phyloP scores from a whole-genome alignment of 2,888 invertebrate genomes.

The Polyommatus icarus region DNA sequence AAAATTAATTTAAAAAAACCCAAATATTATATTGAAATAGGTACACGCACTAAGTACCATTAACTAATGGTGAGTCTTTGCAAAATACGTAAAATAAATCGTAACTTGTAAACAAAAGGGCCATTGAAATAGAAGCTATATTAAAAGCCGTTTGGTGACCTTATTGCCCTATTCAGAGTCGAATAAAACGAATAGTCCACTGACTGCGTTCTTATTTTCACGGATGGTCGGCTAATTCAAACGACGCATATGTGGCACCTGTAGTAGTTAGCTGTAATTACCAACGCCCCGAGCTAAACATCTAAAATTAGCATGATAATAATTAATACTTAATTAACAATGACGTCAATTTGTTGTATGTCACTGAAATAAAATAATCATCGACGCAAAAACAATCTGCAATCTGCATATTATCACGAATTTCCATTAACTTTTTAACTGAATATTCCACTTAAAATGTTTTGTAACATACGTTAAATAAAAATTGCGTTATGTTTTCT shows the following conservation, averaged over 20 bases:
- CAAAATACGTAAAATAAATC: not conserved
- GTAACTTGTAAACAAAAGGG: not conserved
- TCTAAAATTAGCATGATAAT: constrained; percentile 6
- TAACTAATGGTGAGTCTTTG: too few relatives aligned
- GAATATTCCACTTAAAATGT: not conserved
- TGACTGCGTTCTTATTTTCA: constrained; percentile 38
- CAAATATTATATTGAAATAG: too few relatives aligned
- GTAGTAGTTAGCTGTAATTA: not conserved
- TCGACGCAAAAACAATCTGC: not conserved
- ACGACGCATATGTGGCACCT: constrained; percentile 13
- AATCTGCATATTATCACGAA: not conserved
- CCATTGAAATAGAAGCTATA: constrained; percentile 44
- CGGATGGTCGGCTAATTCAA: constrained; percentile 36
- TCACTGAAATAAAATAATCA: not conserved
- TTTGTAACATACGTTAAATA: not conserved
- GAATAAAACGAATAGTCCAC: constrained; percentile 36
- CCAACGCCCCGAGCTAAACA: not conserved
- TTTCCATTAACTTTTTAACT: not conserved
- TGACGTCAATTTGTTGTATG: not conserved
- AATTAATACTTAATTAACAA: constrained; percentile 5
- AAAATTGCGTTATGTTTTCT: too few relatives aligned
- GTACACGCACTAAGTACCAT: too few relatives aligned
- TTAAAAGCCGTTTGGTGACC: constrained; percentile 40
- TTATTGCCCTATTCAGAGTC: constrained; percentile 36
- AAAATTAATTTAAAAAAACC: too few relatives aligned